Conservation (phyloP, 2,113 vertebrate genomes). For the Typhlomys cinereus region DNA sequence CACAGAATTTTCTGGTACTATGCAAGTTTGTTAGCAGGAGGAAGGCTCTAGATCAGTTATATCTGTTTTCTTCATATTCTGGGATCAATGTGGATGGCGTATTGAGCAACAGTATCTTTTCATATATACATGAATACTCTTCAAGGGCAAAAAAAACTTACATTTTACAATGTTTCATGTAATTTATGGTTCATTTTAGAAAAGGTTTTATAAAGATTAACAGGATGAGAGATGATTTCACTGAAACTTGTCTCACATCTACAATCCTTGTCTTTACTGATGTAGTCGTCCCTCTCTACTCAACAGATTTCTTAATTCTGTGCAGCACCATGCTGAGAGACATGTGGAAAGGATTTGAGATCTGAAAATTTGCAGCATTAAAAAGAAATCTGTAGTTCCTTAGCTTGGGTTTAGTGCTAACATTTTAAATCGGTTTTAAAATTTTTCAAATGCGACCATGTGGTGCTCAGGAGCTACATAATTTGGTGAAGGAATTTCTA, state of each 20-base stretch:
- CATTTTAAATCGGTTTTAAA: slow-evolving; percentile 11
- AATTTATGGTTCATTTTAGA: not conserved
- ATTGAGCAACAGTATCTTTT: too few relatives aligned
- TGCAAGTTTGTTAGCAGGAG: too few relatives aligned
- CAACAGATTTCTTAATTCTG: not conserved
- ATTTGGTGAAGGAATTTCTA: slow-evolving; percentile 74
- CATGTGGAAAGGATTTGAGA: not conserved
- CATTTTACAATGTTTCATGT: not conserved
- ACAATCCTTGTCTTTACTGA: not conserved
- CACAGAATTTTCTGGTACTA: too few relatives aligned
- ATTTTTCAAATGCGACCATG: slow-evolving; percentile 34
- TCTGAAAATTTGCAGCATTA: slow-evolving; percentile 7
- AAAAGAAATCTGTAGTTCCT: slow-evolving; percentile 11
- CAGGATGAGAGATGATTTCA: not conserved
- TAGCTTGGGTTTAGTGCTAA: not conserved
- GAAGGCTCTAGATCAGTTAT: too few relatives aligned
- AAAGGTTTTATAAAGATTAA: not conserved
- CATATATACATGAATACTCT: too few relatives aligned
- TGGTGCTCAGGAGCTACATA: slow-evolving; percentile 56
- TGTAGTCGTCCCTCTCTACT: not conserved
- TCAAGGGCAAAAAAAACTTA: not conserved
- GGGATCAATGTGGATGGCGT: too few relatives aligned
- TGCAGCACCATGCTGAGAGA: slow-evolving; percentile 7
- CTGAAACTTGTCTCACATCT: not conserved
- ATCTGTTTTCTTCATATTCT: too few relatives aligned